phyloP scores from a whole-genome alignment of 2,888 invertebrate species.

The Vannuccia rotundouncinata region DNA sequence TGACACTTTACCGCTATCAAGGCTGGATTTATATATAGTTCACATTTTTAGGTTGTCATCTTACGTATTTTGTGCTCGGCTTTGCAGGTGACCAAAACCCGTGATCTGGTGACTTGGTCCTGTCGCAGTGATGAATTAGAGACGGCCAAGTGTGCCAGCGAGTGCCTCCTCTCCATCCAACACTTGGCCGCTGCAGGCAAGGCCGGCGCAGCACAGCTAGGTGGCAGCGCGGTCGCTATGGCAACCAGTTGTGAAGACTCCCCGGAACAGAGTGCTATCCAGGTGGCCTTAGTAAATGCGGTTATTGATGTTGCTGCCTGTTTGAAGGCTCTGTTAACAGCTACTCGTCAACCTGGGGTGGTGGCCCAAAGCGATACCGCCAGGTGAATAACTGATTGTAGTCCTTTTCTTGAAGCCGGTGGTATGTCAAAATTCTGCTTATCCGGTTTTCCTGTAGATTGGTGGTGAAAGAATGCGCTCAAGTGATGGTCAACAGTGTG shows the following conservation, averaged over 20 bases:
- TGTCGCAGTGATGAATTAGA: not conserved
- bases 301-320: conserved; percentile 81
- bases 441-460: not conserved
- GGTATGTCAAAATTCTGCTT: not conserved
- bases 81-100: not conserved
- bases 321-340: not conserved
- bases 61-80: not conserved
- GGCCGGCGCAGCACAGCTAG: not conserved
- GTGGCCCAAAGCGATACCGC: not conserved
- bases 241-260: not conserved
- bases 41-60: no score
- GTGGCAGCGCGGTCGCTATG: not conserved
- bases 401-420: no score
- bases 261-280: not conserved
- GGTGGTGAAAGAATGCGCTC: conserved; percentile 77
- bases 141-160: not conserved
- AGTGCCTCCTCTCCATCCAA: not conserved
- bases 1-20: no score
- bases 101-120: not conserved
- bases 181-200: not conserved
- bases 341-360: not conserved
- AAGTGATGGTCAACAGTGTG: conserved; percentile 93
- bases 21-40: no score
- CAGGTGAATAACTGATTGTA: not conserved
- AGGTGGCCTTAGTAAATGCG: conserved; percentile 89